Percentiles rank a stretch among this genome's conserved stretches.
phyloP scores from a whole-genome alignment of 2,888 invertebrate species.

The Pantelozetes paolii region DNA sequence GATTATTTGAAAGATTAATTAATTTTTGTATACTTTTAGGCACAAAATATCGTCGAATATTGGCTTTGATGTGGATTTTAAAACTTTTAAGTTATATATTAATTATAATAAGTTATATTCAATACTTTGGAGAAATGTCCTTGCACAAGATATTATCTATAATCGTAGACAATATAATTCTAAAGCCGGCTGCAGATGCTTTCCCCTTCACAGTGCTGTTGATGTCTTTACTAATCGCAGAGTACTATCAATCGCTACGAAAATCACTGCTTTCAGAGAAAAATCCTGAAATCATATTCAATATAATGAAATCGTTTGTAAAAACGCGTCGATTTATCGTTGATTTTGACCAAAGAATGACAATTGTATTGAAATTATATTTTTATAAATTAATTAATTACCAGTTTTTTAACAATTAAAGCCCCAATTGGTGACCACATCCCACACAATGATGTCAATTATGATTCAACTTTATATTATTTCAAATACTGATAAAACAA shows the following conservation, averaged over 20 bases:
- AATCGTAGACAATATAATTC: not conserved
- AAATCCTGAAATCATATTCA: not conserved
- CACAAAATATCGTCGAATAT: not conserved
- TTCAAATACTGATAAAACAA: not conserved
- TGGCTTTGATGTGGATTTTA: not conserved
- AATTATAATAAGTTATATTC: not conserved
- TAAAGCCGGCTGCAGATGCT: not conserved
- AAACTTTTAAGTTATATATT: not conserved
- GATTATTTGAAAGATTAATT: not conserved
- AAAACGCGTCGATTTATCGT: not conserved
- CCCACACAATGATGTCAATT: not conserved
- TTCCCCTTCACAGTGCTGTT: not conserved
- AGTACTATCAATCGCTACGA: not conserved
- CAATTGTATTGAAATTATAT: not conserved
- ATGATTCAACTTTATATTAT: not conserved
- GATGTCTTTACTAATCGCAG: not conserved
- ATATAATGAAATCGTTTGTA: not conserved
- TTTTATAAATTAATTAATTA: not conserved
- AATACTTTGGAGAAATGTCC: not conserved
- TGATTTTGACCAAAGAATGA: not conserved
- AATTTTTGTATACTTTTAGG: not conserved
- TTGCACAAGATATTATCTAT: not conserved
- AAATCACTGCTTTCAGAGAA: not conserved
- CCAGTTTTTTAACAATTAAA: not conserved
- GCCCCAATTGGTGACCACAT: not conserved